These are phyloP conservation scores for Capitulum mitella DNA, from an alignment of 2,888 invertebrate genomes.

Conservation along the genomic window DNA sequence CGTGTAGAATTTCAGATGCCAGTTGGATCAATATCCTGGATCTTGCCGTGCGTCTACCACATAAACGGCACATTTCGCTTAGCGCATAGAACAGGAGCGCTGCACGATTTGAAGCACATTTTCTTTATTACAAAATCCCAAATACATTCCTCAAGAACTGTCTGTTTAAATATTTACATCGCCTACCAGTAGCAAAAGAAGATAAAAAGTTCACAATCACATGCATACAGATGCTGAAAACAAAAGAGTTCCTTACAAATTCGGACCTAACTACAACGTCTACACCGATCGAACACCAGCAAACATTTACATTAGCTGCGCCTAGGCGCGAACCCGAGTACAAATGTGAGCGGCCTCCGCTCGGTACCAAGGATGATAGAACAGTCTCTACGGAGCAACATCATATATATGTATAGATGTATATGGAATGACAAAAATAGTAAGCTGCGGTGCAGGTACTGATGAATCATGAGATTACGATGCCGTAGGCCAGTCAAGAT, in stretches of 20 bases:
- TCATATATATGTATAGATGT: slow-evolving; percentile 25
- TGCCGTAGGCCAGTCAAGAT: neutral
- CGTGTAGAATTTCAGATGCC: no score
- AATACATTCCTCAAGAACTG: slow-evolving; percentile 16
- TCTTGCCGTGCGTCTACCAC: no score
- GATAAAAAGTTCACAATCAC: slow-evolving; percentile 16
- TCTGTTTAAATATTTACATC: slow-evolving; percentile 14
- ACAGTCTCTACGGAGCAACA: slow-evolving; percentile 24
- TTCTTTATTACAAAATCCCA: slow-evolving; percentile 21
- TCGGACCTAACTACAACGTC: slow-evolving; percentile 13
- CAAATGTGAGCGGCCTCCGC: slow-evolving; percentile 21
- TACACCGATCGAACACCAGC: slow-evolving; percentile 19
- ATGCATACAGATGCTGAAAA: slow-evolving; percentile 7
- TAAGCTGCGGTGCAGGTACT: slow-evolving; percentile 22
- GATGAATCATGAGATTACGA: slow-evolving; percentile 23
- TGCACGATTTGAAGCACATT: neutral
- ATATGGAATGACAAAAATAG: slow-evolving; percentile 25
- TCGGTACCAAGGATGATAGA: neutral
- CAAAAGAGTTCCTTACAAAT: neutral
- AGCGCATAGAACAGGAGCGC: no score
- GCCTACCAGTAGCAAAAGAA: slow-evolving; percentile 23
- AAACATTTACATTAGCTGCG: slow-evolving; percentile 24
- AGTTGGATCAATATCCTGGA: no score
- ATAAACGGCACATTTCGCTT: no score
- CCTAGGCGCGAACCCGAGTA: slow-evolving; percentile 20